A percentile compares a stretch with the other conserved stretches of the same genome.
Conservation (phyloP, 2,888 invertebrate species). For the Coleophora deauratella region DNA sequence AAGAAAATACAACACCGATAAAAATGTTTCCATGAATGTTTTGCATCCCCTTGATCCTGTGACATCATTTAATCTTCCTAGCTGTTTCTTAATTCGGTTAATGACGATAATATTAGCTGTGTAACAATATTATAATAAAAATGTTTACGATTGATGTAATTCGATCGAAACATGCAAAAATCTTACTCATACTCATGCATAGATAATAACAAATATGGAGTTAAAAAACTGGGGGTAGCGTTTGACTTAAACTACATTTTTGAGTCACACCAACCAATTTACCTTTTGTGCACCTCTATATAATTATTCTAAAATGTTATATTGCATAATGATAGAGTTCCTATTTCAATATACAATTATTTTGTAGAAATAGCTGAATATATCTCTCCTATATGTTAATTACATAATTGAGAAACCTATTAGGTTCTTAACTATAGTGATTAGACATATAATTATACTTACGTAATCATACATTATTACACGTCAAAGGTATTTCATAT, state of each 20-base stretch:
- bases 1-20: conserved; percentile 37
- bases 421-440: too few species aligned
- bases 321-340: too few species aligned
- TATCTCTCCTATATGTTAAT: too few species aligned
- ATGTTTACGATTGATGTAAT: conserved; percentile 26
- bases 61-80: conserved; percentile 21
- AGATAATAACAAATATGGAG: conserved; percentile 19
- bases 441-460: too few species aligned
- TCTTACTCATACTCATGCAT: conserved; percentile 38
- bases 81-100: conserved; percentile 27
- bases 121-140: conserved; percentile 17
- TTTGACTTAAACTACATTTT: conserved; percentile 26
- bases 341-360: too few species aligned
- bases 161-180: conserved; percentile 42
- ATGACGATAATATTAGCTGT: conserved; percentile 30
- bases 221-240: conserved; percentile 19
- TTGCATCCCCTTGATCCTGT: conserved; percentile 21
- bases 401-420: too few species aligned
- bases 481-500: too few species aligned
- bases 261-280: conserved; percentile 26
- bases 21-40: conserved; percentile 23
- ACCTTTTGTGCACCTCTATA: conserved; percentile 24
- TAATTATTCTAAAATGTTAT: too few species aligned
- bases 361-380: too few species aligned
- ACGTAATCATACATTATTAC: too few species aligned